Conservation (phyloP, 2,113 vertebrate genomes). For the Chaenogobius annularis region DNA sequence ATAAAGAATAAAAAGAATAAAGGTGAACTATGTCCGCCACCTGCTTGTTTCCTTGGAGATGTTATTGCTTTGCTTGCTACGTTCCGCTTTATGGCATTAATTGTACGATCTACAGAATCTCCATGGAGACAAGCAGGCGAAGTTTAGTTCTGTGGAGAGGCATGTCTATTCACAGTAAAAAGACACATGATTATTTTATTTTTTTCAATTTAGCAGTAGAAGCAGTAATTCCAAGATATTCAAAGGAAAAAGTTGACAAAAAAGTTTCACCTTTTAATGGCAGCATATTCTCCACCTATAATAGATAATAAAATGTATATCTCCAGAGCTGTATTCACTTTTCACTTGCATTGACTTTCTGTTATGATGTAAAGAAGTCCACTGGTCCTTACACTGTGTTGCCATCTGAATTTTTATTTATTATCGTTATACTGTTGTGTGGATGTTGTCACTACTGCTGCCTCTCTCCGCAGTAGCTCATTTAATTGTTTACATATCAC, state of each 20-base stretch:
- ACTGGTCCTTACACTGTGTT: conserved; percentile 27
- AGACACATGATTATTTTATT: too few relatives aligned
- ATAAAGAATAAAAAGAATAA: too few relatives aligned
- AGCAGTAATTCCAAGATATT: too few relatives aligned
- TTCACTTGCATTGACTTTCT: conserved; percentile 47
- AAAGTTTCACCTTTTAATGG: neutral
- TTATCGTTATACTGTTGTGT: conserved; percentile 47
- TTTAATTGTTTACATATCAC: conserved; percentile 55
- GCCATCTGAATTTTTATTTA: conserved; percentile 46
- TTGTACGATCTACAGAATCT: too few relatives aligned
- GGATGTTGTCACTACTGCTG: conserved; percentile 26
- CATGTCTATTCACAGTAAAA: too few relatives aligned
- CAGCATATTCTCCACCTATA: neutral
- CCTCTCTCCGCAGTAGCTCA: conserved; percentile 2
- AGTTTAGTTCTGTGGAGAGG: too few relatives aligned
- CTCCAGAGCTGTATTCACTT: conserved; percentile 2
- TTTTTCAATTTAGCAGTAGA: too few relatives aligned
- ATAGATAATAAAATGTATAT: neutral
- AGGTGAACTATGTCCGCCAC: too few relatives aligned
- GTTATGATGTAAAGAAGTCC: conserved; percentile 42
- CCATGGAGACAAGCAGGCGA: too few relatives aligned
- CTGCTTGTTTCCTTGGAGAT: too few relatives aligned
- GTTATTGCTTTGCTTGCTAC: too few relatives aligned
- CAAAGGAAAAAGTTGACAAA: neutral
- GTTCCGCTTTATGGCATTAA: too few relatives aligned